Evolutionary conservation across 2,797 vertebrate genomes (phyloP).

Genomic region (Arnoldichthys spilopterus): DNA sequence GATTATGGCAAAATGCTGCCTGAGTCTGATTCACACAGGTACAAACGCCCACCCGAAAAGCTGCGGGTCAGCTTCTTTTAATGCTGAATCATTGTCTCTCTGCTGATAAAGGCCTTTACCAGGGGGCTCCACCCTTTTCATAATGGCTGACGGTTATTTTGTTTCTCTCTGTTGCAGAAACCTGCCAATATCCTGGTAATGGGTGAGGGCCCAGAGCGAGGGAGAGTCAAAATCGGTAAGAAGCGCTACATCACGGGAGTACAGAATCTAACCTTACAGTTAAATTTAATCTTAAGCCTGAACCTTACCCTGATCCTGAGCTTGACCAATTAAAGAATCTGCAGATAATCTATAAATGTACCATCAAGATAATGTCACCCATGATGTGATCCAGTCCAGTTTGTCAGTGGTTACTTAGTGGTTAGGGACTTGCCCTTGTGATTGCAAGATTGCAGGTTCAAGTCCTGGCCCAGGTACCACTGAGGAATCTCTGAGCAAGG

Average conservation of each 20-base stretch:
- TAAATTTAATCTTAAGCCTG: background rate
- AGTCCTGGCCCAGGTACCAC: too few relatives aligned
- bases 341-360: too few relatives aligned
- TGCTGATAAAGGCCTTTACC: too few relatives aligned
- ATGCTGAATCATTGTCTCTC: background rate
- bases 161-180: conserved; percentile 80
- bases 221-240: conserved; percentile 97
- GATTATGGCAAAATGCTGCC: background rate
- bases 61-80: background rate
- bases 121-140: background rate
- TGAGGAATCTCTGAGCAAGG: too few relatives aligned
- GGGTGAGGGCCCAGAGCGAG: conserved; percentile 95
- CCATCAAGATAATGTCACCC: too few relatives aligned
- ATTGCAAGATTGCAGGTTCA: too few relatives aligned
- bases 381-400: too few relatives aligned
- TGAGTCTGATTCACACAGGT: background rate
- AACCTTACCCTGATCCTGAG: too few relatives aligned
- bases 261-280: background rate
- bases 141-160: background rate
- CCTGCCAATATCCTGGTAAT: conserved; percentile 99
- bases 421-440: too few relatives aligned
- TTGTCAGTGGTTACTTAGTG: too few relatives aligned
- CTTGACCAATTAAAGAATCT: too few relatives aligned
- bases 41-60: background rate
- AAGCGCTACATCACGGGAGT: background rate